Base-by-base conservation (phyloP, 1,140 invertebrate species). In the Coboldia fuscipes region DNA sequence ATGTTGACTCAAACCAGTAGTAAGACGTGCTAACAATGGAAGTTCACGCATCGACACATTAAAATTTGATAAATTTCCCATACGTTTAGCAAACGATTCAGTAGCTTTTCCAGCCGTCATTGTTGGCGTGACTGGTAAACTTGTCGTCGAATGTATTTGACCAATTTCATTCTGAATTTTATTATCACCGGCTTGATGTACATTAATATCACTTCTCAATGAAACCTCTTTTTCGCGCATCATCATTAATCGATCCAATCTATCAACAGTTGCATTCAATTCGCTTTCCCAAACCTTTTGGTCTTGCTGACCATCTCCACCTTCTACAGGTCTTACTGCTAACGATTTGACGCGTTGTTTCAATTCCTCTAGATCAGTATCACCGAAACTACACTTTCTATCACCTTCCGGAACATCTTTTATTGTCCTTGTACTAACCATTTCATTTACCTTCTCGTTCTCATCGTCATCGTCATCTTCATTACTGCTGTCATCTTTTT, bases 161-260 rank as follows among this genome's bases (percentile, higher is more conserved):
- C n/a, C n/a, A n/a, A n/a, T n/a, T n/a, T n/a, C n/a, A n/a, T n/a
- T n/a, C n/a, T n/a, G n/a, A n/a, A n/a, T n/a, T n/a, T n/a, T n/a
- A n/a, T n/a, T n/a, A n/a, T n/a, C n/a, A n/a, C n/a, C n/a, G n/a
- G n/a, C n/a, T n/a, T n/a, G 7, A 4, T 7, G 30, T 8, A 32
- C 5, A 12, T 9, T 32, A 32, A 17, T 15, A 41, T 43, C 14
- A 43, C 43, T 30, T 1, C 45, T 41, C 5, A 28, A 19, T 9
- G 38, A 36, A 30, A 38, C 40, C 37, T 54, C 68, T 32, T 58
- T 67, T 32, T 67, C 63, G 33, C 64, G 59, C 54, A 69, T 60
- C 58, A 71, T 58, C 41, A 72, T 56, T 34, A 70, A 50, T 36
- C 70, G 66, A 46, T 72, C 69, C n/a, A 71, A 46, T 40, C 70